Conservation (phyloP, 2,797 vertebrate genomes). For the Enteromius anoplus region DNA sequence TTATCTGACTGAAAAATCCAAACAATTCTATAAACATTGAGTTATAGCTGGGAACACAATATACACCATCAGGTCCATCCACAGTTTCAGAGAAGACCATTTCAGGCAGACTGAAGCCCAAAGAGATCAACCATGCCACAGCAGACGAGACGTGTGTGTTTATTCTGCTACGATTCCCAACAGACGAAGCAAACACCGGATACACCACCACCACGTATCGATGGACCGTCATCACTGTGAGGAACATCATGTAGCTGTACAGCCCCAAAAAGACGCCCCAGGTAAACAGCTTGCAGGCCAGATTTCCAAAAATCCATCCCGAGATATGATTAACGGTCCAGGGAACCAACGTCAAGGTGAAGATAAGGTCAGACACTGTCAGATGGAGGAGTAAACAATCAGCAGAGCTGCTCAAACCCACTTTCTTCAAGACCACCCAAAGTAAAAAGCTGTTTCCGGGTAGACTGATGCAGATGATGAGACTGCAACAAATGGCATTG, state of each 20-base stretch:
- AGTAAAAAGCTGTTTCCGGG: constrained; percentile 60
- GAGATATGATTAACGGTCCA: constrained; percentile 44
- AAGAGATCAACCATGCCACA: constrained; percentile 55
- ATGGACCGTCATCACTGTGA: constrained; percentile 63
- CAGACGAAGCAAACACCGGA: constrained; percentile 42
- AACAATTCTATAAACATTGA: constrained; percentile 9
- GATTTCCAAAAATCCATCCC: constrained; percentile 61
- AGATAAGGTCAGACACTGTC: constrained; percentile 60
- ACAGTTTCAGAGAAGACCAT: constrained; percentile 35
- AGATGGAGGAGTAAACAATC: constrained; percentile 64
- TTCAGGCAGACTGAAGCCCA: constrained; percentile 58
- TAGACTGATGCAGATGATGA: constrained; percentile 58
- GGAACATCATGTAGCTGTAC: constrained; percentile 66
- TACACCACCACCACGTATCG: constrained; percentile 63
- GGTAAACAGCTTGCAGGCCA: constrained; percentile 59
- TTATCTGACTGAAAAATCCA: constrained; percentile 54
- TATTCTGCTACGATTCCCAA: background rate
- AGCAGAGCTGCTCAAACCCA: constrained; percentile 50
- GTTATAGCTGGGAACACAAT: background rate
- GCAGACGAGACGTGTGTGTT: constrained; percentile 44
- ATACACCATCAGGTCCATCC: fast-evolving
- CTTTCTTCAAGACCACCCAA: constrained; percentile 51
- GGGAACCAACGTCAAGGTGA: constrained; percentile 60
- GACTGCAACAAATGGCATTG: constrained; percentile 30
- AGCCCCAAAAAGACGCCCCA: constrained; percentile 58